These are phyloP conservation scores for Megalurothrips usitatus DNA, from an alignment of 2,888 invertebrate genomes.

Conservation along the genomic window DNA sequence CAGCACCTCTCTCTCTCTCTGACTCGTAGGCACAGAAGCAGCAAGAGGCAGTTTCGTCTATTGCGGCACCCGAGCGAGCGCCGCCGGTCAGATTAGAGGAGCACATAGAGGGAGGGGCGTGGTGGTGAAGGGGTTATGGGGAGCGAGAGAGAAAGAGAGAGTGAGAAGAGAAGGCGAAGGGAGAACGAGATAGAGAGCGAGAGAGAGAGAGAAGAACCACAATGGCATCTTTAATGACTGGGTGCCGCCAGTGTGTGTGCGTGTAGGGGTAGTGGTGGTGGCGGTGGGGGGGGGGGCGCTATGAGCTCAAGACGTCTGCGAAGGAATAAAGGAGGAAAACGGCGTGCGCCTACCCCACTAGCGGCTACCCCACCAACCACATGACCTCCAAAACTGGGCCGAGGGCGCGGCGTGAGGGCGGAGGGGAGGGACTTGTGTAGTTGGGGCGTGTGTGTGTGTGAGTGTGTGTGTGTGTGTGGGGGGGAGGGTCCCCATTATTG, in stretches of 20 bases:
- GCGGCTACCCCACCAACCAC: too few species aligned
- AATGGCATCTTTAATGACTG: conserved; percentile 26
- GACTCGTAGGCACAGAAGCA: too few species aligned
- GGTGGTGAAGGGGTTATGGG: too few species aligned
- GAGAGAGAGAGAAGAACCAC: background rate
- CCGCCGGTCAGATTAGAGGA: background rate
- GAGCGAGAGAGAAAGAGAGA: too few species aligned
- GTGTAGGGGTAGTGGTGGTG: background rate
- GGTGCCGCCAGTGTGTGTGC: background rate
- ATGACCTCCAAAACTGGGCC: background rate
- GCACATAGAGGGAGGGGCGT: too few species aligned
- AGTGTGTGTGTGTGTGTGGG: background rate
- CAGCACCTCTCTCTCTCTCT: too few species aligned
- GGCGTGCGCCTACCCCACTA: background rate
- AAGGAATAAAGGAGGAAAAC: conserved; percentile 11
- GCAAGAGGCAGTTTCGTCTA: background rate
- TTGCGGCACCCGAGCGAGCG: background rate
- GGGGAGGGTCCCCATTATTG: conserved; percentile 1
- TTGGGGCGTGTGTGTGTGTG: background rate
- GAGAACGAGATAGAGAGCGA: too few species aligned
- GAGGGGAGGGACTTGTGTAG: background rate
- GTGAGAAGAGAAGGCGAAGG: too few species aligned
- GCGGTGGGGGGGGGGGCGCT: background rate
- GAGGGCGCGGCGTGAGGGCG: background rate
- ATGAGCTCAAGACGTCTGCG: conserved; percentile 1